Evolutionary conservation across 2,888 invertebrate species (phyloP).

Genomic region (Pseudanteris insignis): DNA sequence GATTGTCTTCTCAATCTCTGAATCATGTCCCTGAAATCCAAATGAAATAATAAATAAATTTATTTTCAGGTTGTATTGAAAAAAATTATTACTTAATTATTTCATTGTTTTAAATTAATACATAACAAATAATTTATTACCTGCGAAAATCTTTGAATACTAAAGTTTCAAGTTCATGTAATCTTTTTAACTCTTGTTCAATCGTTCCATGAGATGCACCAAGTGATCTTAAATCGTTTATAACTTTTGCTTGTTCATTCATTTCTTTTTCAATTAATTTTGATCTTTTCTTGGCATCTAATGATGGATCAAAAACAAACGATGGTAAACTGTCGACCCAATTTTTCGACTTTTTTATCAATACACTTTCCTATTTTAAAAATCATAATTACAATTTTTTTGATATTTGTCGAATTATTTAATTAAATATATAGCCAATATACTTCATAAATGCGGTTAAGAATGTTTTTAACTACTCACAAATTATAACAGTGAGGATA

Average conservation of each 20-base stretch:
- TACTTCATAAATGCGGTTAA: no score
- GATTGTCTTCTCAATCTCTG: slow-evolving; percentile 88
- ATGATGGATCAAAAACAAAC: slow-evolving; percentile 82
- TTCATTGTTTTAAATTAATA: no score
- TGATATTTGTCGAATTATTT: no score
- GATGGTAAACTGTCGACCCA: slow-evolving; percentile 82
- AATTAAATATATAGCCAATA: no score
- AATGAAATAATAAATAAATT: no score
- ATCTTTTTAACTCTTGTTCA: slow-evolving; percentile 88
- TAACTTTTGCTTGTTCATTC: slow-evolving; percentile 96
- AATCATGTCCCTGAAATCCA: slow-evolving; percentile 84
- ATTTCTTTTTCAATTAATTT: slow-evolving; percentile 95
- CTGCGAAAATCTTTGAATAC: slow-evolving; percentile 92
- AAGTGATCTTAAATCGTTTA: slow-evolving; percentile 87
- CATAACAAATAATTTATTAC: no score
- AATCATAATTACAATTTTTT: no score
- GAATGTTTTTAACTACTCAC: no score
- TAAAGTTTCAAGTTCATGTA: slow-evolving; percentile 92
- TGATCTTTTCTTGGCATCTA: slow-evolving; percentile 86
- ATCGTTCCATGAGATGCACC: slow-evolving; percentile 91
- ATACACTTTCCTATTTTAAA: slow-evolving; percentile 73
- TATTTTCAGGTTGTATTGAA: no score
- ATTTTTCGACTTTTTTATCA: slow-evolving; percentile 72
- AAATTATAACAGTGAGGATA: no score
- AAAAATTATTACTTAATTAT: no score